A percentile compares a stretch with the other conserved stretches of the same genome.
Evolutionary conservation across 2,888 invertebrate species (phyloP).

Genomic region (Acleris sparsana): DNA sequence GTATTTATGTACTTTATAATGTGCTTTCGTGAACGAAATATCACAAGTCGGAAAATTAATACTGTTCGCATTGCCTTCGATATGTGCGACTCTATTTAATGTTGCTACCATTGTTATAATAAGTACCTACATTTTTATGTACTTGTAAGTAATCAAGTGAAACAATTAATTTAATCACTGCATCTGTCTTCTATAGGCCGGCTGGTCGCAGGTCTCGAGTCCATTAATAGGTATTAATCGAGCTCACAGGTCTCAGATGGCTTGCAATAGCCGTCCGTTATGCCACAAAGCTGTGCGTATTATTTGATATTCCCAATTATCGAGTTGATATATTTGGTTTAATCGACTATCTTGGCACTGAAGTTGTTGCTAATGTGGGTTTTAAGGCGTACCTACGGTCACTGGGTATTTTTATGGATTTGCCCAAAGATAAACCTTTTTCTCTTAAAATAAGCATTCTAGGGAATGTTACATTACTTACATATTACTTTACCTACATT

Average conservation of each 20-base stretch:
- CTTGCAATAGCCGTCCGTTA: conserved; percentile 68
- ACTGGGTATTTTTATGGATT: too few relatives aligned
- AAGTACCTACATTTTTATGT: too few relatives aligned
- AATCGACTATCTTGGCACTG: not conserved
- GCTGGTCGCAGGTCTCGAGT: not conserved
- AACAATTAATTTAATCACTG: not conserved
- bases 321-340: conserved; percentile 59
- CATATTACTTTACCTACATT: too few relatives aligned
- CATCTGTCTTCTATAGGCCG: not conserved
- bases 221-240: conserved; percentile 57
- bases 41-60: not conserved
- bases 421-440: too few relatives aligned
- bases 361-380: not conserved
- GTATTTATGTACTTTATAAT: conserved; percentile 36
- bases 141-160: not conserved
- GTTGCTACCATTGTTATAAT: not conserved
- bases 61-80: not conserved
- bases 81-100: not conserved
- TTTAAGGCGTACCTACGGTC: too few relatives aligned
- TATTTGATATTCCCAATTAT: conserved; percentile 71
- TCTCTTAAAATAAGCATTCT: too few relatives aligned
- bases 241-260: conserved; percentile 73
- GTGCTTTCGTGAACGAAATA: conserved; percentile 23
- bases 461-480: too few relatives aligned
- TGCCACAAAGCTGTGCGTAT: conserved; percentile 72